Conservation (phyloP, 2,797 vertebrate species). For the Alauda arvensis region DNA sequence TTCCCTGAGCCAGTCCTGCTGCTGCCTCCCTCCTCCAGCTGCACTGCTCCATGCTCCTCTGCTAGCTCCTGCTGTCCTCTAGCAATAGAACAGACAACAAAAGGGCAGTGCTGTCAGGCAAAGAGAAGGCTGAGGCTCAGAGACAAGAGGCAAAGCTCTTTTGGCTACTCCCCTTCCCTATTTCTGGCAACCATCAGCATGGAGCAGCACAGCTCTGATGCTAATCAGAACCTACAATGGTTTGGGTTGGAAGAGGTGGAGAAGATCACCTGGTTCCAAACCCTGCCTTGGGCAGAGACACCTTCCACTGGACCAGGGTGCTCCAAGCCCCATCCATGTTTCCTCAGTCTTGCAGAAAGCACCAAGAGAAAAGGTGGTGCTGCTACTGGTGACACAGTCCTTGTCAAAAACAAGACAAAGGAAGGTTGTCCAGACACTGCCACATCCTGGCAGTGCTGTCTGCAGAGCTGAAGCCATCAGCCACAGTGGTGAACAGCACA, state of each 20-base stretch:
- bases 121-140: neutral
- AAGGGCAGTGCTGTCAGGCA: neutral
- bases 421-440: neutral
- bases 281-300: neutral
- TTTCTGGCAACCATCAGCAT: neutral
- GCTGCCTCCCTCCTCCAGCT: neutral
- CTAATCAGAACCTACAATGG: neutral
- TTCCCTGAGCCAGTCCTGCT: neutral
- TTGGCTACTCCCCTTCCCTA: neutral
- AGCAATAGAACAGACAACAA: neutral
- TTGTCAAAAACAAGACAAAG: neutral
- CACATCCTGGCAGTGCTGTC: neutral
- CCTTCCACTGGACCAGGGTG: neutral
- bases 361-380: neutral
- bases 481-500: neutral
- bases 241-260: neutral
- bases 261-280: neutral
- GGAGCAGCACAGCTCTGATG: neutral
- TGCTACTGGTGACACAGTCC: fast-evolving
- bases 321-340: neutral
- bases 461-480: neutral
- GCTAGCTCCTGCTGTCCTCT: neutral
- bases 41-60: neutral
- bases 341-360: neutral
- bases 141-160: neutral